A percentile compares a stretch with the other conserved stretches of the same genome.
phyloP scores from a whole-genome alignment of 1,140 invertebrate genomes.

The Cherax destructor region DNA sequence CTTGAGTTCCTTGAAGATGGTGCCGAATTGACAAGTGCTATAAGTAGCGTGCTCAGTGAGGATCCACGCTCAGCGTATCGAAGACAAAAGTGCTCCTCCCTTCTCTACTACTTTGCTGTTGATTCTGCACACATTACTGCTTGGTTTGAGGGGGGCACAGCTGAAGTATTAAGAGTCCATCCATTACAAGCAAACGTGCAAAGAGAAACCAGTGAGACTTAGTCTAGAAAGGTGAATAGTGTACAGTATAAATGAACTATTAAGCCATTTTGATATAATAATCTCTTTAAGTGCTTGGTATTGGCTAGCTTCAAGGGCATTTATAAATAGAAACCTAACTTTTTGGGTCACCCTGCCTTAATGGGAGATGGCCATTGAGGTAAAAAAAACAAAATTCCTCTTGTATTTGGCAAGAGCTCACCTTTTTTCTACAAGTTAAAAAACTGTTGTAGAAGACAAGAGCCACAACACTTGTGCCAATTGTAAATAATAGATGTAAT shows the following conservation, averaged over 20 bases:
- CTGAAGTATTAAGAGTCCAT: conserved; percentile 49
- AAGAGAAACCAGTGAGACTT: background rate
- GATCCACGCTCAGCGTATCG: conserved; percentile 58
- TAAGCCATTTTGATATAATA: background rate
- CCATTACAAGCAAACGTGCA: background rate
- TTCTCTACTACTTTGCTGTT: conserved; percentile 59
- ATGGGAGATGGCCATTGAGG: no score
- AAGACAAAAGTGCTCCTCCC: conserved; percentile 50
- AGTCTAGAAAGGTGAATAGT: background rate
- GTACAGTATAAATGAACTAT: no score
- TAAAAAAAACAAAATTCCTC: no score
- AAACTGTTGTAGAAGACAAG: no score
- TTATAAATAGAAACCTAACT: no score
- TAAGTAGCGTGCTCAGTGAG: conserved; percentile 33
- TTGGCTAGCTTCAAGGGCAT: no score
- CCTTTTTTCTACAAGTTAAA: no score
- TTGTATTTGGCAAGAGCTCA: no score
- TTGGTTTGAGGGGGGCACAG: conserved; percentile 48
- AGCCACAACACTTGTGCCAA: no score
- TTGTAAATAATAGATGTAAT: no score
- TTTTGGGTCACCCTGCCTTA: no score
- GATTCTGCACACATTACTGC: conserved; percentile 61
- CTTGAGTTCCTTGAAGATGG: conserved; percentile 38
- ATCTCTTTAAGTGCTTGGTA: no score
- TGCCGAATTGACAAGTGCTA: conserved; percentile 31